These are phyloP conservation scores for Brachionus rotundiformis DNA, from an alignment of 1,140 invertebrate genomes.

Conservation along the genomic window DNA sequence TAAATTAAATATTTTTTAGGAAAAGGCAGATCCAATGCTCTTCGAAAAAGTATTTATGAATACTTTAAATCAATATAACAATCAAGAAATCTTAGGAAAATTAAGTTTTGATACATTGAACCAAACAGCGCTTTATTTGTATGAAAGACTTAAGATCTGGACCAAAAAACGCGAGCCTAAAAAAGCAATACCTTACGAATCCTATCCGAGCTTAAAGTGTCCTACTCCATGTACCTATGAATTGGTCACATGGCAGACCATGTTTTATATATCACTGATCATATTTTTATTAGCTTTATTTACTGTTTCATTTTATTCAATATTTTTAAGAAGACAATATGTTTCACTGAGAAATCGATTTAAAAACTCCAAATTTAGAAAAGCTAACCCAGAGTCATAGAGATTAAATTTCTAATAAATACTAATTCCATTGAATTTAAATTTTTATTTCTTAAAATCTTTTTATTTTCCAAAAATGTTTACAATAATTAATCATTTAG, in stretches of 20 bases:
- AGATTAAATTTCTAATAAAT: no score
- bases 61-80: conserved; percentile 14
- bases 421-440: no score
- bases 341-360: conserved; percentile 9
- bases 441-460: no score
- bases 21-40: conserved; percentile 5
- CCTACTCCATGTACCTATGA: conserved; percentile 25
- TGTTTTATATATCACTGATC: conserved; percentile 30
- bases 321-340: conserved; percentile 39
- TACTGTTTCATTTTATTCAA: conserved; percentile 29
- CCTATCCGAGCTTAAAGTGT: conserved; percentile 45
- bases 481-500: neutral
- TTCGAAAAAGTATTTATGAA: conserved; percentile 7
- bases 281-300: conserved; percentile 26
- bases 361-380: conserved; percentile 32
- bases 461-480: no score
- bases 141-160: neutral
- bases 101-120: neutral
- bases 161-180: neutral
- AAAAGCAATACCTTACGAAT: neutral
- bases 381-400: neutral
- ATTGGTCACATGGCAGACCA: neutral
- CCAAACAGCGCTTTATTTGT: neutral
- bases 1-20: conserved; percentile 13
- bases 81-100: conserved; percentile 8